Evolutionary conservation across 35 echinoderm and acorn worm species (phyloP), one percentile per base, ranked within the genome.

Genomic region (Ophioderma brevispina): DNA sequence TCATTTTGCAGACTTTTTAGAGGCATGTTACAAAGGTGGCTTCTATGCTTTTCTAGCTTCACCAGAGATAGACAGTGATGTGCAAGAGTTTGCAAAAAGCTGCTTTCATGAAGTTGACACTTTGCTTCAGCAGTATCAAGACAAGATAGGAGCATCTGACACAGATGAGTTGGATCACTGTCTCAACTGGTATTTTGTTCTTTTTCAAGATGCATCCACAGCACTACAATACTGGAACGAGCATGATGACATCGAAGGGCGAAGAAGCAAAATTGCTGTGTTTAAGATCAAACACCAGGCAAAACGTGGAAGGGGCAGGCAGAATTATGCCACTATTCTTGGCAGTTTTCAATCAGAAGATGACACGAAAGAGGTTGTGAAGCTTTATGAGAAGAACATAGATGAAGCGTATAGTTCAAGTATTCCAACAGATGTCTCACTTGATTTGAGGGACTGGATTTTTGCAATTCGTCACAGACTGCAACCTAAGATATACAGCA

Each of bases 151-250:
- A 0, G 31, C 31, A 32, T 14, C 43, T 49, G 37, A 40, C 31
- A 83, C 18, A 25, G 40, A 83, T 28, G 38, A 56, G 33, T 40
- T 83, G 23, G 81, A 83, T 33, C 32, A 32, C 50, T 83, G 81
- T 46, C 81, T 56, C 19, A 83, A 83, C 40, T 50, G 13, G 81
- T 83, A 46, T 33, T 50, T 32, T 0, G 37, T 40, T 32, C 40
- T 83, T 43, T 83, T 83, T 49, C 23, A 83, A 10, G 81, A 83
- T 43, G 23, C 43, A 50, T 32, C n/a, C 5, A 56, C 43, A 42
- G 81, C 81, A 14, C 33, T 83, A 40, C 40, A 83, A 33, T 83
- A 42, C 35, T 83, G 81, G 81, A n/a, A 83, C 33, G 81, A 46
- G 23, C 41, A 52, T 8, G 81, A 83, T 49, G 43, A 43, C 14